phyloP scores from a whole-genome alignment of 1,140 invertebrate species.

The Drosophila sp. region DNA sequence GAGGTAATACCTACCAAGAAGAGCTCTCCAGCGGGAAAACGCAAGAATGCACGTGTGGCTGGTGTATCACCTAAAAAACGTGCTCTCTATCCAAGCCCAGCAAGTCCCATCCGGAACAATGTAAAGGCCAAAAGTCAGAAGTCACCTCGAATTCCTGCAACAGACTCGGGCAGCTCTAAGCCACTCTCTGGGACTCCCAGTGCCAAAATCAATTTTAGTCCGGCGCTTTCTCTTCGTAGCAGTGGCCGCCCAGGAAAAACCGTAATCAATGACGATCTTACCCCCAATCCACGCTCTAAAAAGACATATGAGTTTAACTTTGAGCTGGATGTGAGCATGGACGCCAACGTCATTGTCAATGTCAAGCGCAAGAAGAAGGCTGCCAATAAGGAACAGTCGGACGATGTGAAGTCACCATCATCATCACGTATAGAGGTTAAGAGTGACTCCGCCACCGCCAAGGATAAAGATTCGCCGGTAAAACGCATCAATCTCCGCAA shows the following conservation, averaged over 20 bases:
- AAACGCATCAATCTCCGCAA: slow-evolving; percentile 70
- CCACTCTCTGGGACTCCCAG: slow-evolving; percentile 33
- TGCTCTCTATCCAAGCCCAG: not conserved
- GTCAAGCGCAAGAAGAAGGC: slow-evolving; percentile 79
- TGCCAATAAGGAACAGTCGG: slow-evolving; percentile 14
- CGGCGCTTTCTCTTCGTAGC: slow-evolving; percentile 53
- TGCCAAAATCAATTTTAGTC: slow-evolving; percentile 70
- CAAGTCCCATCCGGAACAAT: slow-evolving; percentile 41
- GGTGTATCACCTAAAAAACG: slow-evolving; percentile 49
- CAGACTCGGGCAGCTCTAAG: slow-evolving; percentile 11
- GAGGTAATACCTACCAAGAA: slow-evolving; percentile 36
- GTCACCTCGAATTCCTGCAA: slow-evolving; percentile 1
- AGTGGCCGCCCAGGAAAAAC: slow-evolving; percentile 61
- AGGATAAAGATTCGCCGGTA: slow-evolving; percentile 42
- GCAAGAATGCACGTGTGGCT: slow-evolving; percentile 5
- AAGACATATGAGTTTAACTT: slow-evolving; percentile 82
- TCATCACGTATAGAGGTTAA: slow-evolving; percentile 25
- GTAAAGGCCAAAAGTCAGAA: slow-evolving; percentile 40
- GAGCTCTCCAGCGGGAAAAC: slow-evolving; percentile 18
- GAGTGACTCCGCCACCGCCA: slow-evolving; percentile 2
- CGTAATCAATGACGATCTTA: slow-evolving; percentile 73
- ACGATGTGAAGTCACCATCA: slow-evolving; percentile 6
- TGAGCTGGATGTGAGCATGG: slow-evolving; percentile 80
- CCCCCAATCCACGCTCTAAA: slow-evolving; percentile 66
- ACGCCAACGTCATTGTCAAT: slow-evolving; percentile 82